Evolutionary conservation across 1,140 invertebrate genomes (phyloP), one percentile per base, ranked within the genome.

Genomic region (Nomia melanderi): DNA sequence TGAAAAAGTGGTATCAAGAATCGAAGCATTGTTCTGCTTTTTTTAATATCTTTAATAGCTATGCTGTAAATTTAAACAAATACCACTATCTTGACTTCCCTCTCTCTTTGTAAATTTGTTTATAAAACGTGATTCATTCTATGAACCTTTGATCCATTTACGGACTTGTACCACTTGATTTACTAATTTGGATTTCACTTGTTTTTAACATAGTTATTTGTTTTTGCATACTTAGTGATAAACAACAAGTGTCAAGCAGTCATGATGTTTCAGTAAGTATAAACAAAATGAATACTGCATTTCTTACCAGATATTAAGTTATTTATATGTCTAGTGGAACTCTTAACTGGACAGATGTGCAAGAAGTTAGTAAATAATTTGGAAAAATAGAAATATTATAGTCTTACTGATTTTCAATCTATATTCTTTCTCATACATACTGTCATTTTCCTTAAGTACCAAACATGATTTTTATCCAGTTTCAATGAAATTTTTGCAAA

Each of bases 201-300:
- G 27, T 33, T 14, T 64, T 20, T 14, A 64, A 64, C 3, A 14
- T 23, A 8, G 11, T 41, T 50, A 17, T 50, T 31, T 6, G 8
- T 33, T 50, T 31, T 33, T 25, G 25, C n/a, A 27, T 6, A 12
- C 41, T 63, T 27, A 20, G 39, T 1, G n/a, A 36, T 59, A n/a
- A 53, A 57, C 62, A 41, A 66, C 33, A 29, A 63, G 23, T 60
- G 50, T 53, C 31, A 20, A 39, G 31, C 63, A 67, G 65, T 50
- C 31, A 69, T 27, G 63, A 74, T 47, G 64, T 75, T 47, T 59
- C 53, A 59, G 29, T 39, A 50, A 75, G 64, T 75, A 75, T 67
- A 69, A 76, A 76, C 31, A 59, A 76, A 59, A 76, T 20, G 73
- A 76, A 76, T 76, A 76, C 73, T 76, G 73, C 73, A 76, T 36